Percentiles rank a stretch among this genome's conserved stretches.
phyloP scores from a whole-genome alignment of 2,113 vertebrate species.

The Bombycilla garrulus region DNA sequence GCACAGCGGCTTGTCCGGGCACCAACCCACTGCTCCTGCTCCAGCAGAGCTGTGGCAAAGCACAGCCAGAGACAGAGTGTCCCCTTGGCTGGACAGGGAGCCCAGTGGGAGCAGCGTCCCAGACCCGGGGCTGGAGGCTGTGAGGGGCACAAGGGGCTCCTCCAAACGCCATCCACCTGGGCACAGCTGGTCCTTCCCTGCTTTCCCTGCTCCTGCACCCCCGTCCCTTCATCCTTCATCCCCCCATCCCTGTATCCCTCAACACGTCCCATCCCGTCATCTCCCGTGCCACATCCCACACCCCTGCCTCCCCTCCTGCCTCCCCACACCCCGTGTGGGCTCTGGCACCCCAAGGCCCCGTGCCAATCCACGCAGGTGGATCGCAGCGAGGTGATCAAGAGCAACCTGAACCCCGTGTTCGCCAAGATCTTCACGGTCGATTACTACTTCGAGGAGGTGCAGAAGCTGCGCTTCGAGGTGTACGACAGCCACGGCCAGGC shows the following conservation, averaged over 20 bases:
- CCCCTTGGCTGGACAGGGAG: background rate
- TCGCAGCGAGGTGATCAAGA: conserved; percentile 92
- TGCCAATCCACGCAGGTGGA: conserved; percentile 74
- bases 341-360: background rate
- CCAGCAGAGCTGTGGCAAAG: rapidly evolving
- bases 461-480: conserved; percentile 92
- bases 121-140: background rate
- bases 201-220: background rate
- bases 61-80: rapidly evolving
- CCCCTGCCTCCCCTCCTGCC: background rate
- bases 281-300: background rate
- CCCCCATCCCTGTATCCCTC: background rate
- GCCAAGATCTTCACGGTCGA: conserved; percentile 90
- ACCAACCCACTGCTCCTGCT: background rate
- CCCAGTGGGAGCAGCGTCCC: rapidly evolving
- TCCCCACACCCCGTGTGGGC: rapidly evolving
- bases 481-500: conserved; percentile 89
- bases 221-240: background rate
- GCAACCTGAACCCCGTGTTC: conserved; percentile 92
- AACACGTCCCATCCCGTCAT: no score
- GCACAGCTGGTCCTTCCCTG: background rate
- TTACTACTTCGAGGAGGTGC: conserved; percentile 95
- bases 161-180: rapidly evolving
- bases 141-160: background rate
- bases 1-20: rapidly evolving